Conservation (phyloP, 2,113 vertebrate genomes). For the Macquaria ambigua region DNA sequence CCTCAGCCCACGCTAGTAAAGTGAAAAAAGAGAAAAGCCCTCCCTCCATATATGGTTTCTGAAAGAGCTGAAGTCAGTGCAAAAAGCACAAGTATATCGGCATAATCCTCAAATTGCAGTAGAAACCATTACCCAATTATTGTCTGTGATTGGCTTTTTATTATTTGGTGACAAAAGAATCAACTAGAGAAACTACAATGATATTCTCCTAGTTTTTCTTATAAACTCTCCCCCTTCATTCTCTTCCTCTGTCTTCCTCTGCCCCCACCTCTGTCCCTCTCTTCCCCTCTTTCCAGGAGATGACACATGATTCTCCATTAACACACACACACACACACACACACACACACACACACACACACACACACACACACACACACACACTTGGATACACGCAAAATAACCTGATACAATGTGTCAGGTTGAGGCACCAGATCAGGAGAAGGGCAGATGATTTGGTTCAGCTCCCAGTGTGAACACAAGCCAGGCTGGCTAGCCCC, state of each 20-base stretch:
- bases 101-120: slow-evolving; percentile 38
- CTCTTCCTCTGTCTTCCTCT: slow-evolving; percentile 19
- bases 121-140: not conserved
- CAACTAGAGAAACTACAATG: not conserved
- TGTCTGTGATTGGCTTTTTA: not conserved
- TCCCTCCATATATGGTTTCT: slow-evolving; percentile 67
- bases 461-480: slow-evolving; percentile 55
- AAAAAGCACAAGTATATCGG: slow-evolving; percentile 38
- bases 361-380: slow-evolving; percentile 35
- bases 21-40: slow-evolving; percentile 62
- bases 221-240: slow-evolving; percentile 5
- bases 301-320: slow-evolving; percentile 75
- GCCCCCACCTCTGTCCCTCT: slow-evolving; percentile 9
- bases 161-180: not conserved
- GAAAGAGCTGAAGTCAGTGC: slow-evolving; percentile 49
- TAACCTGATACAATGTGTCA: slow-evolving; percentile 74
- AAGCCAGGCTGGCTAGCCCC: slow-evolving; percentile 29
- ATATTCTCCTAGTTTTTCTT: not conserved
- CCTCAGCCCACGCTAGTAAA: slow-evolving; percentile 68
- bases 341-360: slow-evolving; percentile 39
- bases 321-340: slow-evolving; percentile 42
- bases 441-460: slow-evolving; percentile 66
- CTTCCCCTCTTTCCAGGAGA: slow-evolving; percentile 60
- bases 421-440: slow-evolving; percentile 67
- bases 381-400: slow-evolving; percentile 38